Evolutionary conservation across 2,113 vertebrate genomes (phyloP), one percentile per base, ranked within the genome.

Genomic region (Rhinogobius similis): DNA sequence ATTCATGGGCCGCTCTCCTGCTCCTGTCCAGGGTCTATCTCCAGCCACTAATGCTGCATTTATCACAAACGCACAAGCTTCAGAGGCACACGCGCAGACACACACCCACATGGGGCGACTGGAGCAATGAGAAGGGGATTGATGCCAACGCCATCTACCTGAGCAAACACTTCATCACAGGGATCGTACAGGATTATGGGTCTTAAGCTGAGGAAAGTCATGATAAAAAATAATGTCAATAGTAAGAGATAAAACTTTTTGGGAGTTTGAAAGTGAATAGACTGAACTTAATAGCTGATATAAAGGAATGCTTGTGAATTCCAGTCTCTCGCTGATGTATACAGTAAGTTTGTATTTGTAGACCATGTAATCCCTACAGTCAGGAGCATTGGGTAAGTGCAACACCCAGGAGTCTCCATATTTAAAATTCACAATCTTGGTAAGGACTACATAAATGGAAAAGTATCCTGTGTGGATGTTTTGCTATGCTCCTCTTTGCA

Each of bases 21-120:
- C 70, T 76, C 66, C 84, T 87, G 86, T 88, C 84, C 87, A 82
- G 80, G 75, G 84, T 88, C 90, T 88, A 85, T 86, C 82, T 82
- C 73, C 64, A 74, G 56, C 75, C 65, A 73, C 79, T 85, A 87
- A 88, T 75, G 67, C 86, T 29, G 21, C 70, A 77, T 82, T 86
- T 86, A 90, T 83, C 78, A 75, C 77, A 65, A 55, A 65, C 56
- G 65, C 75, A 68, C 44, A 46, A 43, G 66, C 36, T 53, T 55
- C 43, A 62, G 21, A 32, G 39, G 32, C 48, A 62, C 59, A 68
- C 53, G 9, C 5, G 56, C 24, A 36, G 27, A 69, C 68, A 61
- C 68, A 65, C 39, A 61, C 29, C 38, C 66, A 67, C 14, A 29
- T 26, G 70, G 55, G 69, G 66, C 69, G 76, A 78, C 76, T 76